A percentile compares a stretch with the other conserved stretches of the same genome.
phyloP scores from a whole-genome alignment of 2,888 invertebrate species.

The Erpobdella octoculata region DNA sequence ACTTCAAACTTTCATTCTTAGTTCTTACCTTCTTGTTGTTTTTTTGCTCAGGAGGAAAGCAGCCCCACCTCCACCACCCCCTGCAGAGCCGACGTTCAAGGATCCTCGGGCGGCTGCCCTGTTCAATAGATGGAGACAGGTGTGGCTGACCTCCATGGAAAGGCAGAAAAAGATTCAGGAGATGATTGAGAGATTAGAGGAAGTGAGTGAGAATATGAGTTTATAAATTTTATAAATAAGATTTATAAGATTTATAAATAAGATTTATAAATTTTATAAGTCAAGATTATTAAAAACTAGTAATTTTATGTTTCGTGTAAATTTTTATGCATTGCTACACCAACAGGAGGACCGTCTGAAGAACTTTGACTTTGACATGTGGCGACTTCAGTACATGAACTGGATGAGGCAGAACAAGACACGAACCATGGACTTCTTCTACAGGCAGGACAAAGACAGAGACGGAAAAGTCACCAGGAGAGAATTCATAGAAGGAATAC shows the following conservation, averaged over 20 bases:
- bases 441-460: slow-evolving; percentile 96
- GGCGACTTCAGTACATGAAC: slow-evolving; percentile 93
- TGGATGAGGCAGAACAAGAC: slow-evolving; percentile 99
- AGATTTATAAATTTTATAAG: too few species aligned
- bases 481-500: slow-evolving; percentile 93
- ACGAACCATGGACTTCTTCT: slow-evolving; percentile 91
- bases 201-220: slow-evolving; percentile 53
- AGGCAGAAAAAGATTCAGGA: slow-evolving; percentile 86
- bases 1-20: too few species aligned
- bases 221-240: too few species aligned
- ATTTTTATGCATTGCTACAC: too few species aligned
- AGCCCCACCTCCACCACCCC: neutral
- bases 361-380: slow-evolving; percentile 99
- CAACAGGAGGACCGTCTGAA: slow-evolving; percentile 76
- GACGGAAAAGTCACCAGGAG: slow-evolving; percentile 89
- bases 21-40: too few species aligned
- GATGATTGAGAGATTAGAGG: slow-evolving; percentile 79
- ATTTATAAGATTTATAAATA: too few species aligned
- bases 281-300: too few species aligned
- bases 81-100: slow-evolving; percentile 61
- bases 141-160: slow-evolving; percentile 96
- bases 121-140: slow-evolving; percentile 94
- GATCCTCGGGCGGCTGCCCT: slow-evolving; percentile 63
- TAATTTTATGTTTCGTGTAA: too few species aligned
- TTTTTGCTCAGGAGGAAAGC: neutral